A percentile compares a stretch with the other conserved stretches of the same genome.
Evolutionary conservation across 2,888 invertebrate genomes (phyloP).

Genomic region (Watsonalla binaria): DNA sequence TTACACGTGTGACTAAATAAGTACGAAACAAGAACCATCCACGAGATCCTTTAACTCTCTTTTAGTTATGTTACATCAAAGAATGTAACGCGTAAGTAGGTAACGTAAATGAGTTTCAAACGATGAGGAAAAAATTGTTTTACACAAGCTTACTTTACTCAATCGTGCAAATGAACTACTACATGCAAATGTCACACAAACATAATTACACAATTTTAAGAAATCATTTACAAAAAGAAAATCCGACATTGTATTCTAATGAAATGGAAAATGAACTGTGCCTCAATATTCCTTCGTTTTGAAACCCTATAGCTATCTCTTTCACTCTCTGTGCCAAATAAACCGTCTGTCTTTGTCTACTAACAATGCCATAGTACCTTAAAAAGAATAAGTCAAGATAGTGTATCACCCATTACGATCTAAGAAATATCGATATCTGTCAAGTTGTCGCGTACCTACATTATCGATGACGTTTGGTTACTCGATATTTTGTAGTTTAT

Average conservation of each 20-base stretch:
- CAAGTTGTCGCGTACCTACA: conserved; percentile 16
- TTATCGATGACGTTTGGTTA: conserved; percentile 28
- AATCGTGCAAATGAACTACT: too few relatives aligned
- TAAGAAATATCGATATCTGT: conserved; percentile 46
- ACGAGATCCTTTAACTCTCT: too few relatives aligned
- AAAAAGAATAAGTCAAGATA: conserved; percentile 58
- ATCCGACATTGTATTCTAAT: conserved; percentile 48
- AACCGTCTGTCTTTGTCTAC: conserved; percentile 57
- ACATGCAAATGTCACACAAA: too few relatives aligned
- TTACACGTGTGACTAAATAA: too few relatives aligned
- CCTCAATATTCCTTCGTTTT: conserved; percentile 28
- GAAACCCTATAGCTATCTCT: conserved; percentile 30
- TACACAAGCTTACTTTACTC: too few relatives aligned
- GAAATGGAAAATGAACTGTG: conserved; percentile 48
- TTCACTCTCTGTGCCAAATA: conserved; percentile 25
- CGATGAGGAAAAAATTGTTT: too few relatives aligned
- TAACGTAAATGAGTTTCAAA: too few relatives aligned
- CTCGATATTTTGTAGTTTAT: conserved; percentile 7
- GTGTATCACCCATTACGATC: conserved; percentile 37
- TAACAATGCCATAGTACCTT: conserved; percentile 72
- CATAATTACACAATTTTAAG: conserved; percentile 15
- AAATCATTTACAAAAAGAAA: conserved; percentile 35
- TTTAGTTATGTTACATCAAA: too few relatives aligned
- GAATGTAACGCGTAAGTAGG: too few relatives aligned
- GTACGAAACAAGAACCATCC: too few relatives aligned